These are phyloP conservation scores for Hemiscyllium ocellatum DNA, from an alignment of 2,113 vertebrate species.

Conservation along the genomic window DNA sequence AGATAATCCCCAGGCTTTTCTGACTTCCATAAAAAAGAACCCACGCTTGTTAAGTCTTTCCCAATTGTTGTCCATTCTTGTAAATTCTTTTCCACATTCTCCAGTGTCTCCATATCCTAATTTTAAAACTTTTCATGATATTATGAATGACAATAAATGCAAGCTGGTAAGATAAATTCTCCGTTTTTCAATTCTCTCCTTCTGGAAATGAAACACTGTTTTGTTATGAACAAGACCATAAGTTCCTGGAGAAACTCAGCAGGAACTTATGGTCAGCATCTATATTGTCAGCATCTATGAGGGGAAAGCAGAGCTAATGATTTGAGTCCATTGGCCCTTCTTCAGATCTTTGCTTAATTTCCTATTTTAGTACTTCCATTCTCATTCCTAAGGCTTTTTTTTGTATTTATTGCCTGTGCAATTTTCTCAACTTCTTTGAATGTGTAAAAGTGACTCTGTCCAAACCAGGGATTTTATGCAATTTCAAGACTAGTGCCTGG, in stretches of 20 bases:
- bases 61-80: not conserved
- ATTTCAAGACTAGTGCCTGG: not conserved
- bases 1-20: not conserved
- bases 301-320: too few species aligned
- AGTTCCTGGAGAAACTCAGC: too few species aligned
- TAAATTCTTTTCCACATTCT: not conserved
- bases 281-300: too few species aligned
- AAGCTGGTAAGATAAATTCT: not conserved
- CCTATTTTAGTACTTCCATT: not conserved
- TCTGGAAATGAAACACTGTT: not conserved
- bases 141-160: not conserved
- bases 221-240: not conserved
- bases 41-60: not conserved
- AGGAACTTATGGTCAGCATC: too few species aligned
- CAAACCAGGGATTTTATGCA: not conserved
- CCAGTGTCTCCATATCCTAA: not conserved
- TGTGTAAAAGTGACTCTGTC: not conserved
- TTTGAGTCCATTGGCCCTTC: too few species aligned
- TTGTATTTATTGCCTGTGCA: not conserved
- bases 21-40: not conserved
- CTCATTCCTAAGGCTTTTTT: not conserved
- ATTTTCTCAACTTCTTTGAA: not conserved
- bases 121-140: not conserved
- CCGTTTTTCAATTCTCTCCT: not conserved
- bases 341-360: not conserved